Evolutionary conservation across 53 echinoderm and acorn worm genomes (phyloP).

Genomic region (Arbacia lixula): DNA sequence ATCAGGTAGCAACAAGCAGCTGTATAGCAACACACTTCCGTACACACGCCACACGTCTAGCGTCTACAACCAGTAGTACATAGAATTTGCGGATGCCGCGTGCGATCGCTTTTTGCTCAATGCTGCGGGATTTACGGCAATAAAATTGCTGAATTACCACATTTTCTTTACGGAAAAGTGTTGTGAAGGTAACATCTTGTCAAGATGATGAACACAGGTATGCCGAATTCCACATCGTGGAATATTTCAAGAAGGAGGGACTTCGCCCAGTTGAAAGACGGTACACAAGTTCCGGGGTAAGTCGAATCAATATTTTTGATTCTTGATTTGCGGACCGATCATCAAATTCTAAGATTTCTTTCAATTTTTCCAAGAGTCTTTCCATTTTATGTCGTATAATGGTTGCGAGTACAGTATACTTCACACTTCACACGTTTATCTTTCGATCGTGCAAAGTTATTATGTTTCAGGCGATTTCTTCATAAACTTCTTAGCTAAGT

Average conservation of each 20-base stretch:
- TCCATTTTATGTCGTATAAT: no score
- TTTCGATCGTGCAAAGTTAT: no score
- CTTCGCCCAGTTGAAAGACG: slow-evolving; percentile 76
- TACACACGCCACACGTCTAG: slow-evolving; percentile 50
- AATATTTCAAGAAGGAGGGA: slow-evolving; percentile 90
- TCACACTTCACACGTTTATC: no score
- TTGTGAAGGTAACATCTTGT: slow-evolving; percentile 2
- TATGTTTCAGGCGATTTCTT: no score
- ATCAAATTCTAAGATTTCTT: no score
- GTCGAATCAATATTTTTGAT: not conserved
- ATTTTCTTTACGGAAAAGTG: not conserved
- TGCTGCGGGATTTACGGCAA: slow-evolving; percentile 4
- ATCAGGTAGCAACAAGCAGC: slow-evolving; percentile 64
- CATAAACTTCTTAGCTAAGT: no score
- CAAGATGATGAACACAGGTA: slow-evolving; percentile 99
- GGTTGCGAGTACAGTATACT: no score
- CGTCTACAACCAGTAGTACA: not conserved
- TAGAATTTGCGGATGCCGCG: not conserved
- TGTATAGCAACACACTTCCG: slow-evolving; percentile 64
- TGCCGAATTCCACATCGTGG: slow-evolving; percentile 99
- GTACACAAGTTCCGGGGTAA: slow-evolving; percentile 98
- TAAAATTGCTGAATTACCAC: not conserved
- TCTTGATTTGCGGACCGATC: no score
- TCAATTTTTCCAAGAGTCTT: no score
- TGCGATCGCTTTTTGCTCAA: not conserved